Base-by-base conservation (phyloP, 2,113 vertebrate genomes). In the Rousettus leschenaultii region DNA sequence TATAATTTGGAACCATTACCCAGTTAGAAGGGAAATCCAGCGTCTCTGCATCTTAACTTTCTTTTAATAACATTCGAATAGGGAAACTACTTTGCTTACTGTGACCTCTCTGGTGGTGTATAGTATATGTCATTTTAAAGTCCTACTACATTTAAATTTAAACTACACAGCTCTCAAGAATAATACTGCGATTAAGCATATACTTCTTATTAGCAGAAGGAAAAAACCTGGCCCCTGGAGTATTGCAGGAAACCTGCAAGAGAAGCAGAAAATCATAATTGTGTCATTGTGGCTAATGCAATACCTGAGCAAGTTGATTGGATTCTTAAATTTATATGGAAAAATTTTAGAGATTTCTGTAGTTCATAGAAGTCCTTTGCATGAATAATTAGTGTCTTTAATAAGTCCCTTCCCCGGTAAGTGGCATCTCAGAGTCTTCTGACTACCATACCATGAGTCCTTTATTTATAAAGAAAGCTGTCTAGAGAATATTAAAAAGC, bases 1-100 rank as follows among this genome's bases (percentile, higher is more conserved):
- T 38, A 28, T 70, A 33, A 83, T 78, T 71, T 77, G 38, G 15
- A 79, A 68, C 79, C 7, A 14, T 38, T 84, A 70, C 68, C 71
- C 7, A n/a, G 38, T 45, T 77, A 59, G n/a, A 63, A 90, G 16
- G 53, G 38, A 43, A 78, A 80, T n/a, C 7, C 28, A 40, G 11
- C 55, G 77, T 53, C 89, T 86, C 59, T 61, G 86, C 80, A 40
- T 89, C 80, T 96, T 87, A 45, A 38, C 78, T 74, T 57, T 94
- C 35, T 75, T 85, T 94, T 95, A 88, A 78, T 82, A 85, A 57
- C 28, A 57, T 93, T 80, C 38, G 70, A 89, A 63, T 38, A 94
- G 26, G 33, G 21, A 86, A 90, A 68, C n/a, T 7, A 35, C 45
- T 66, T 71, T 26, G 55, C 57, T 96, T 35, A 28, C 35, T 51